Base-by-base conservation (phyloP, 2,888 invertebrate species). In the Mythimna impura region DNA sequence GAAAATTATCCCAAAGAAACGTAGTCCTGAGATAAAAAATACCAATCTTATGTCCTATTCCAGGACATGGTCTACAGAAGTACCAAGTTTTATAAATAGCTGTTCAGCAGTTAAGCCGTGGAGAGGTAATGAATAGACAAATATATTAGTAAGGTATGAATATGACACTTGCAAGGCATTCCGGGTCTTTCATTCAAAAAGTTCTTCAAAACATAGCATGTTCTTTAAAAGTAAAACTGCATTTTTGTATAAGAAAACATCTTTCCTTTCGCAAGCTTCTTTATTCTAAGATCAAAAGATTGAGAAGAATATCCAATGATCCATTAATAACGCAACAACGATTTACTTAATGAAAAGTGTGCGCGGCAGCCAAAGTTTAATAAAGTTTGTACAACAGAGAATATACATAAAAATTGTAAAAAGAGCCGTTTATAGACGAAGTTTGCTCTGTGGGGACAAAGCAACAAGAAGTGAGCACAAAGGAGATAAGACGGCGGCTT, bases 361-460 rank as follows among this genome's bases (percentile, higher is more conserved):
- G 81, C 81, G 81, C 81, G 78, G 57, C 61, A 81, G 80, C 72
- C 80, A 79, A 89, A 88, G 82, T 89, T 89, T 87, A 87, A 88
- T 88, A 87, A 89, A 89, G 87, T 91, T 90, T 84, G 64, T 74
- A 73, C 71, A 70, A 63, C 73, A 71, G 57, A 71, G 73, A 78
- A 86, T 84, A 87, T 81, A 85, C 82, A 85, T 83, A 86, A 86
- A 81, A 86, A 73, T 72, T 77, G 81, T 78, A 83, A 66, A 88
- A 87, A 86, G 86, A 87, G 82, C 81, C 87, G 89, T 89, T 90
- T 87, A 89, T 86, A 84, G 88, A 86, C 81, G 70, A 90, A 90
- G 89, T 91, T 90, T 36, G 75, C 71, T 81, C 76, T 76, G 72
- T 71, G 66, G 86, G 83, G 81, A 81, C 78, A 68, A 67, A 72